Evolutionary conservation across 1,140 invertebrate genomes (phyloP), one percentile per base, ranked within the genome.

Genomic region (Diuraphis noxia): DNA sequence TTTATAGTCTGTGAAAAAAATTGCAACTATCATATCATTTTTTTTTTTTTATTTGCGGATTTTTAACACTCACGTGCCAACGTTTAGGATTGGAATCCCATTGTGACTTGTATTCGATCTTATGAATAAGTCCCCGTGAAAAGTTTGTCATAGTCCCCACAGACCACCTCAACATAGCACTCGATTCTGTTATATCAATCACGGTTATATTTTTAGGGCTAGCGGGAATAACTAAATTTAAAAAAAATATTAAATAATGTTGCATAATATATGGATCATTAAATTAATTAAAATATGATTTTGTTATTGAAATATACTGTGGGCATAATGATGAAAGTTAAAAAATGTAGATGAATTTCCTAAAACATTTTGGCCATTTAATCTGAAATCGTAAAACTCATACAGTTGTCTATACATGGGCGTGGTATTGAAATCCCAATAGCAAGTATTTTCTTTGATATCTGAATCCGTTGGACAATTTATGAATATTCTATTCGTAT

Each of bases 101-200:
- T 92, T 95, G 94, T 92, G 95, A 95, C 92, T 95, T 95, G 94
- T 96, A 96, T 87, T 95, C 94, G 63, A 96, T 94, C 93, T 94
- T 95, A 92, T 96, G 95, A 90, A 94, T 93, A 9, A 96, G 92
- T 36, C 95, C 95, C 91, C 93, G 93, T 41, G 95, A 94, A 92
- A 96, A 96, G 92, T 94, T 94, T 81, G 94, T 93, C 93, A 96
- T 94, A 38, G 95, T 94, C 38, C 95, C 94, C 10, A 96, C 93
- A 30, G 92, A 93, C 96, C 96, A 97, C 40, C 93, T 92, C 25
- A 97, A 93, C 56, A 94, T 92, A 43, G 95, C 95, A 93, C 95
- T 95, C 85, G 95, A 94, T 3, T 94, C 93, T 10, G 95, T 95
- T 93, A 94, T 95, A 92, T 94, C 94, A 19, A 95, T 52, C 13